Percentiles rank a stretch among this genome's conserved stretches.
Evolutionary conservation across 1,140 invertebrate species (phyloP).

Genomic region (Contarinia nasturtii): DNA sequence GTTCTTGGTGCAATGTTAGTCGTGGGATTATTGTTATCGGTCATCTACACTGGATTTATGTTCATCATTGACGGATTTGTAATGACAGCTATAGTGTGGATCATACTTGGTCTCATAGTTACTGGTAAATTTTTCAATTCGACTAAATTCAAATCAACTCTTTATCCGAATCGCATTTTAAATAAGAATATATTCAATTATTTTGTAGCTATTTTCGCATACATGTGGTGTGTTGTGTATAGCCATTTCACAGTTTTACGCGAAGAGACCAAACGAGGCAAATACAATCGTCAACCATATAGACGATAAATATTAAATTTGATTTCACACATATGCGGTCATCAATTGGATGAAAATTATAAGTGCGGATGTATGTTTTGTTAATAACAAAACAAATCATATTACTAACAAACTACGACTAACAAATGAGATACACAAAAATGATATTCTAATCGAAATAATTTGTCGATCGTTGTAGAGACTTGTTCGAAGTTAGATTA

Average conservation of each 20-base stretch:
- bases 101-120: constrained; percentile 38
- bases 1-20: constrained; percentile 55
- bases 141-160: neutral
- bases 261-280: constrained; percentile 40
- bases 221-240: constrained; percentile 60
- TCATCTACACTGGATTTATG: constrained; percentile 52
- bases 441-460: no score
- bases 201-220: constrained; percentile 43
- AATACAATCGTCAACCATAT: constrained; percentile 43
- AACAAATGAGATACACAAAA: no score
- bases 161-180: no score
- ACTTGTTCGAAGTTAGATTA: no score
- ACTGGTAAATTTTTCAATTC: constrained; percentile 30
- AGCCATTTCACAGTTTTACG: constrained; percentile 53
- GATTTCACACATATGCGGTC: no score
- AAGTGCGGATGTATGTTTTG: no score
- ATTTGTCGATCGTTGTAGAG: no score
- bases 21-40: constrained; percentile 48
- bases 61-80: constrained; percentile 39
- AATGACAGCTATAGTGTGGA: constrained; percentile 34
- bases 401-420: no score
- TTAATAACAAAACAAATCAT: no score
- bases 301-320: constrained; percentile 25
- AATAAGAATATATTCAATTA: constrained; percentile 6
- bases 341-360: no score